These are phyloP conservation scores for Poeciliopsis presidionis DNA, from an alignment of 2,797 vertebrate genomes.

Conservation along the genomic window DNA sequence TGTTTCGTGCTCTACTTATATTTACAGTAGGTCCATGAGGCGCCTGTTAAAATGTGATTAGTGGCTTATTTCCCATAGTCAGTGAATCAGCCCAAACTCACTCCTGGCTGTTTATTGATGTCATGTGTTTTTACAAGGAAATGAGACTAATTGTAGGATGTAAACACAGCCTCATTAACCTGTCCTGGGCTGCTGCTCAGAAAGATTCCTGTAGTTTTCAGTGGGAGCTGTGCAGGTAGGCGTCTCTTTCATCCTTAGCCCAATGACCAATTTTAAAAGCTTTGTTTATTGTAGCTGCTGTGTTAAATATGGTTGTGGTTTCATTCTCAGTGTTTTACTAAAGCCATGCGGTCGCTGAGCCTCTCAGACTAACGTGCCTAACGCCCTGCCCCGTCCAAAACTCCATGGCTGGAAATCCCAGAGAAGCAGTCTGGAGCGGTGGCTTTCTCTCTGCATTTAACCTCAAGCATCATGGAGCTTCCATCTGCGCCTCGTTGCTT, in stretches of 20 bases:
- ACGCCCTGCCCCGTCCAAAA: constrained; percentile 60
- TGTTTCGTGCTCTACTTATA: constrained; percentile 18
- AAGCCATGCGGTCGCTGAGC: constrained; percentile 68
- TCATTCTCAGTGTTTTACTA: constrained; percentile 73
- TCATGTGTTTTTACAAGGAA: constrained; percentile 56
- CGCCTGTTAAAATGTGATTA: constrained; percentile 47
- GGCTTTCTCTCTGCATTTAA: constrained; percentile 56
- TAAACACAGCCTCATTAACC: constrained; percentile 55
- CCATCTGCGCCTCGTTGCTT: constrained; percentile 75
- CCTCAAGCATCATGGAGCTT: constrained; percentile 53
- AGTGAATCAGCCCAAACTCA: constrained; percentile 40
- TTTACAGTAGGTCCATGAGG: constrained; percentile 26
- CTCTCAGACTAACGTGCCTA: constrained; percentile 67
- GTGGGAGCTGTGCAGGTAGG: constrained; percentile 60
- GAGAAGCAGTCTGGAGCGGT: constrained; percentile 43
- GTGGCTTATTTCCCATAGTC: constrained; percentile 25
- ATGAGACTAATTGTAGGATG: constrained; percentile 30
- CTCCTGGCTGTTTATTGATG: constrained; percentile 39
- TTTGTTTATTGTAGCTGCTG: constrained; percentile 83
- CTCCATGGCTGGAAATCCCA: constrained; percentile 57
- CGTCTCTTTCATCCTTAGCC: constrained; percentile 60
- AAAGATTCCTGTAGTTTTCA: constrained; percentile 54
- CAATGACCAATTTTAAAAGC: constrained; percentile 71
- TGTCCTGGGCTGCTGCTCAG: constrained; percentile 45
- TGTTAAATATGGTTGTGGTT: constrained; percentile 76